Base-by-base conservation (phyloP, 2,888 invertebrate genomes). In the Aporophyla lueneburgensis region DNA sequence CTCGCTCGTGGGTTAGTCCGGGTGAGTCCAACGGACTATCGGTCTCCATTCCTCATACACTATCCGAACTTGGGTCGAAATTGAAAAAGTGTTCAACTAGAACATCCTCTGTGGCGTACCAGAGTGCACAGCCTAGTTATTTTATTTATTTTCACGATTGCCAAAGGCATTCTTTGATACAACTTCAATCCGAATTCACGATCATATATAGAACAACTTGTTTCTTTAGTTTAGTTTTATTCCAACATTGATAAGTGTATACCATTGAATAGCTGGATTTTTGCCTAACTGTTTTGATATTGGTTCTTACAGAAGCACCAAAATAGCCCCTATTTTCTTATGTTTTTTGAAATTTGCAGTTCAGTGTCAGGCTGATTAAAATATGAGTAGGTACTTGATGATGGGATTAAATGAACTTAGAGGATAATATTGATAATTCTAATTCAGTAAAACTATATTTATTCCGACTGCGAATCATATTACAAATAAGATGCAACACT, bases 21-120 rank as follows among this genome's bases (percentile, higher is more conserved):
- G 59, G 74, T 65, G 58, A 65, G 53, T 5, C 33, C 7, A 63
- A 69, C 27, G n/a, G 19, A 21, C n/a, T 54, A 27, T 24, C 21
- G 19, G 51, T 65, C 5, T 62, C 51, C 43, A 62, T 67, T 78
- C 43, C 9, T 54, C 43, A 58, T 46, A 66, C 21, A 53, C 49
- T 69, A 40, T 74, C 46, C 46, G 40, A 65, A 70, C 51, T 66
- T 51, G 10, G 56, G 33, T 21, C 56, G 33, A 58, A 80, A 74
- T 74, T 56, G 33, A 70, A 74, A 79, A 80, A 80, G 61, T 61
- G 61, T 61, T 56, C 43, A 74, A 66, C 59, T 73, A 58, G 56
- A 66, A 67, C 40, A 65, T 33, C 2, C 27, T n/a, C 24, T 71
- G 16, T 72, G 61, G 67, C 56, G 59, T 76, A 40, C 46, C 53